phyloP scores from a whole-genome alignment of 2,797 vertebrate species.

The Buceros bicornis region DNA sequence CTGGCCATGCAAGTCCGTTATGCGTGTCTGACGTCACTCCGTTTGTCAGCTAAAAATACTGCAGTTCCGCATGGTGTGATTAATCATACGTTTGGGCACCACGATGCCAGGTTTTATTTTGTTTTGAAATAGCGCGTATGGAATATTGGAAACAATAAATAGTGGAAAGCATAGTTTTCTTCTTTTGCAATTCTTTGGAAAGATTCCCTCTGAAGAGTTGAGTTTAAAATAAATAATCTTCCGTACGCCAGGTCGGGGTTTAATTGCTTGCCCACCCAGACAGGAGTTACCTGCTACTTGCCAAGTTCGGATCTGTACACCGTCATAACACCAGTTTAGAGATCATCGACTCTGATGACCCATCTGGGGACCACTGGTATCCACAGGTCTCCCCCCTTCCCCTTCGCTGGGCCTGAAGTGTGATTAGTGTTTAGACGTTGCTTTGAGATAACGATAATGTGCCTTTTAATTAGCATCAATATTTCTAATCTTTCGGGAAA shows the following conservation, averaged over 20 bases:
- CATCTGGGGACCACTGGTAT: not conserved
- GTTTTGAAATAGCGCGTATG: not conserved
- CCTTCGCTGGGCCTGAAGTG: not conserved
- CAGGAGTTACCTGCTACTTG: not conserved
- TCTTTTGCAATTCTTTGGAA: not conserved
- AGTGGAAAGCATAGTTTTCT: not conserved
- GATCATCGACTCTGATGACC: not conserved
- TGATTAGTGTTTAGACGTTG: conserved; percentile 41
- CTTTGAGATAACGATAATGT: conserved; percentile 62
- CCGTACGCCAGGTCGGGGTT: accelerated
- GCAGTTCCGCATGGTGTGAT: not conserved
- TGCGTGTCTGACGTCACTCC: not conserved
- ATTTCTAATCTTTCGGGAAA: conserved; percentile 70
- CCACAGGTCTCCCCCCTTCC: not conserved
- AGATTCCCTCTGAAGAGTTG: not conserved
- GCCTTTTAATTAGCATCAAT: conserved; percentile 76
- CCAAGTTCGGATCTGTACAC: not conserved
- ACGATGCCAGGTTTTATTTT: not conserved
- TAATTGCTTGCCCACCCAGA: not conserved
- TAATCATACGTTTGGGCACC: not conserved
- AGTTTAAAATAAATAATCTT: not conserved
- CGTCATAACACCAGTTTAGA: not conserved
- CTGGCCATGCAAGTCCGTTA: not conserved
- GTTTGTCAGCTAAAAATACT: not conserved
- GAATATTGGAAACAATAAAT: not conserved